Percentiles rank a stretch among this genome's conserved stretches.
Evolutionary conservation across 1,140 invertebrate genomes (phyloP).

Genomic region (Chelonus insularis): DNA sequence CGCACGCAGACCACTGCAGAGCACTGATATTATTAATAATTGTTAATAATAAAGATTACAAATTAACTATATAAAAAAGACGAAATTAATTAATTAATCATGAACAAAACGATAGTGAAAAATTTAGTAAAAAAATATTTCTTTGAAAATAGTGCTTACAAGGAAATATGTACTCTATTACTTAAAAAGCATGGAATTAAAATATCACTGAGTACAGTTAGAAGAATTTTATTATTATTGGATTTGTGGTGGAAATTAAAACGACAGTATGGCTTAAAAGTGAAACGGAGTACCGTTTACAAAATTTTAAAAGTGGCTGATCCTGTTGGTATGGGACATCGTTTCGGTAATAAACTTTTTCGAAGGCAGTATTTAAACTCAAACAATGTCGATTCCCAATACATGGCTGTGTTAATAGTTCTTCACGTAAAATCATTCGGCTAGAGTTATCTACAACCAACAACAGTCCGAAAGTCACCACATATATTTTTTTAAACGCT

Average conservation of each 20-base stretch:
- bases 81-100: too few relatives aligned
- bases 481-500: background rate
- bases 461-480: background rate
- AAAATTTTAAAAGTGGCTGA: background rate
- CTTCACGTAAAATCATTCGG: background rate
- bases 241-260: background rate
- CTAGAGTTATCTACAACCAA: background rate
- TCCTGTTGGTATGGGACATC: background rate
- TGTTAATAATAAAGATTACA: too few relatives aligned
- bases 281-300: background rate
- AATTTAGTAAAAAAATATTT: conserved; percentile 1
- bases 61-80: too few relatives aligned
- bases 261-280: background rate
- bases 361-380: background rate
- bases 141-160: background rate
- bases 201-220: background rate
- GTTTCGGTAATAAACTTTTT: background rate
- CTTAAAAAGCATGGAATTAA: background rate
- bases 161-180: background rate
- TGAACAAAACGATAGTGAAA: too few relatives aligned
- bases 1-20: too few relatives aligned
- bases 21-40: too few relatives aligned
- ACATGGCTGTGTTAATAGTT: background rate
- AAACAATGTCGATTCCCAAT: background rate
- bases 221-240: background rate